Evolutionary conservation across 1,140 invertebrate genomes (phyloP).

Genomic region (Leptinotarsa undecemlineata): DNA sequence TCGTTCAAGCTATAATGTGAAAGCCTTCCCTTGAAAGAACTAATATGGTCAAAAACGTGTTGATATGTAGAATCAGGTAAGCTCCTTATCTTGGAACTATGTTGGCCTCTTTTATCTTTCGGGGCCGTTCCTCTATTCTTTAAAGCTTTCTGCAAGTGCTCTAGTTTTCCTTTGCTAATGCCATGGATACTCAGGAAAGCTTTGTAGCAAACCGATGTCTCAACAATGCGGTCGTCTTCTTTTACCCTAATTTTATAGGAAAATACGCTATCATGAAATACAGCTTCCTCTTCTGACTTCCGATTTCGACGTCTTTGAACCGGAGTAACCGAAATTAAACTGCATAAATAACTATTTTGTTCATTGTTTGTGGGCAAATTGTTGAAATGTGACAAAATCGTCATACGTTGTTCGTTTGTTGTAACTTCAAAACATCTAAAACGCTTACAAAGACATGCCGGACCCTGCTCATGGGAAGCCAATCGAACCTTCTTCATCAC

Average conservation of each 20-base stretch:
- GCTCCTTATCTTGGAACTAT: background rate
- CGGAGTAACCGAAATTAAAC: background rate
- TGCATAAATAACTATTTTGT: background rate
- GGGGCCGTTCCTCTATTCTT: background rate
- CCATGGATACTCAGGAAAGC: conserved; percentile 1
- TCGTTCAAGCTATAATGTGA: conserved; percentile 31
- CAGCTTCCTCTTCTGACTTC: background rate
- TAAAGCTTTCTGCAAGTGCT: background rate
- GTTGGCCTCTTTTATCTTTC: conserved; percentile 10
- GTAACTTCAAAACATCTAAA: background rate
- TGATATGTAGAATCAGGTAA: background rate
- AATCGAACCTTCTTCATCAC: background rate
- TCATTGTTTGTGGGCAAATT: background rate
- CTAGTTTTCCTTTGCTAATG: background rate
- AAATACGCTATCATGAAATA: conserved; percentile 2
- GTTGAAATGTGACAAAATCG: background rate
- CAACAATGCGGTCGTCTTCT: background rate
- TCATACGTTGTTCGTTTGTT: background rate
- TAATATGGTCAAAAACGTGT: background rate
- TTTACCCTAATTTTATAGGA: background rate
- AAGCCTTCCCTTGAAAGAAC: background rate
- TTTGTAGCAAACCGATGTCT: background rate
- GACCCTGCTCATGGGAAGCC: background rate
- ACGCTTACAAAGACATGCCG: background rate
- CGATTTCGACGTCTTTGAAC: background rate